Evolutionary conservation across 2,797 vertebrate species (phyloP).

Genomic region (Eulemur mongoz): DNA sequence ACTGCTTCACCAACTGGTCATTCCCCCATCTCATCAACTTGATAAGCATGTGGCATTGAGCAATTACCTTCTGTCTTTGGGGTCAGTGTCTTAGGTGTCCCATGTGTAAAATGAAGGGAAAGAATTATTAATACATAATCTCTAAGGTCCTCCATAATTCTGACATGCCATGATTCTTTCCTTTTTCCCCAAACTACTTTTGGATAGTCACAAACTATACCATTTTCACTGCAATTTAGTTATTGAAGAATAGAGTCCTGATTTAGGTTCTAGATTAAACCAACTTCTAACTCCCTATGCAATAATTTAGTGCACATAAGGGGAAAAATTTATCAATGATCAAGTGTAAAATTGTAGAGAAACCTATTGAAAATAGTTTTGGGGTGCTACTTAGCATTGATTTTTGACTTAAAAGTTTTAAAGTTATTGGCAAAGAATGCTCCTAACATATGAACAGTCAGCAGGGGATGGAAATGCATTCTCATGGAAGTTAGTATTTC

Average conservation of each 20-base stretch:
- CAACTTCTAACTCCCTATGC: neutral
- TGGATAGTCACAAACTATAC: neutral
- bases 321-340: neutral
- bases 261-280: constrained; percentile 19
- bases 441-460: neutral
- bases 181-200: neutral
- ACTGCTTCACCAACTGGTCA: neutral
- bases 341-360: constrained; percentile 16
- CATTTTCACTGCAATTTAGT: neutral
- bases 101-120: neutral
- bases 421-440: constrained; percentile 17
- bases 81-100: neutral
- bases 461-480: neutral
- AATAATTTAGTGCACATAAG: neutral
- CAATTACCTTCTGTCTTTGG: neutral
- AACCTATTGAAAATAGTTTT: constrained; percentile 19
- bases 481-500: neutral
- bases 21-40: neutral
- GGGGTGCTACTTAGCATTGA: neutral
- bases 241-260: neutral
- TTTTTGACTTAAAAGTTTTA: neutral
- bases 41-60: neutral
- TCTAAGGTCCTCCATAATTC: neutral
- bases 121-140: neutral
- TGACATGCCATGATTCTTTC: neutral